Conservation (phyloP, 2,113 vertebrate species). For the Myotis lucifugus region DNA sequence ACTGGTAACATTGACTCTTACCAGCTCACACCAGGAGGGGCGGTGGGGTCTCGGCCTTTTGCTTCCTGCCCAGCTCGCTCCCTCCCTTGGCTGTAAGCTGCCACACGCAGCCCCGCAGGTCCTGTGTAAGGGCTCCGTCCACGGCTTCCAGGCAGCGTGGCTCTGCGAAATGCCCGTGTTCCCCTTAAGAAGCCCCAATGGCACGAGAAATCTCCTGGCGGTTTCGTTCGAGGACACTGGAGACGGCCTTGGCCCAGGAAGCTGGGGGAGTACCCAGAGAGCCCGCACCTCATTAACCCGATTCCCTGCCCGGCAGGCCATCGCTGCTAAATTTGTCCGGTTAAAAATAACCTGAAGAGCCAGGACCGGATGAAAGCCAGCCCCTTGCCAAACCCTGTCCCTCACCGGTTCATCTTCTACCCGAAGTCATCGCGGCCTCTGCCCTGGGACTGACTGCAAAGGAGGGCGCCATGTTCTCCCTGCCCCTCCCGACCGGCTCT, state of each 20-base stretch:
- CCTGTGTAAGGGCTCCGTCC: accelerated
- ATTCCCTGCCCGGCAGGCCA: neutral
- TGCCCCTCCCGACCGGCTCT: neutral
- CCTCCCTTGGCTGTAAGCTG: neutral
- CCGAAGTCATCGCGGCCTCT: neutral
- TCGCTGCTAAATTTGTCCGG: slow-evolving; percentile 16
- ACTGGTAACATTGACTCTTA: no score
- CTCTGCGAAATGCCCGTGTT: neutral
- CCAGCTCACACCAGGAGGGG: neutral
- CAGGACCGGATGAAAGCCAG: neutral
- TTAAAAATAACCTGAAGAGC: neutral
- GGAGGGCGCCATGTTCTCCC: neutral
- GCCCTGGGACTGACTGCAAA: neutral
- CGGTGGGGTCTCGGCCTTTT: accelerated
- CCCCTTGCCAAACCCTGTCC: neutral
- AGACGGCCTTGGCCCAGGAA: neutral
- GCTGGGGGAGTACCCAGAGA: neutral
- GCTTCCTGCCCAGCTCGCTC: neutral
- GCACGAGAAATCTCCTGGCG: neutral
- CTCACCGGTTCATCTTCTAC: neutral
- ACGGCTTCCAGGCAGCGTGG: neutral
- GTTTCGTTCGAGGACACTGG: neutral
- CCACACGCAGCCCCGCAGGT: neutral
- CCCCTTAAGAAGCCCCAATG: neutral
- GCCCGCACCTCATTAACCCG: slow-evolving; percentile 8